phyloP scores from a whole-genome alignment of 2,888 invertebrate genomes.

The Cremastinae sp. region DNA sequence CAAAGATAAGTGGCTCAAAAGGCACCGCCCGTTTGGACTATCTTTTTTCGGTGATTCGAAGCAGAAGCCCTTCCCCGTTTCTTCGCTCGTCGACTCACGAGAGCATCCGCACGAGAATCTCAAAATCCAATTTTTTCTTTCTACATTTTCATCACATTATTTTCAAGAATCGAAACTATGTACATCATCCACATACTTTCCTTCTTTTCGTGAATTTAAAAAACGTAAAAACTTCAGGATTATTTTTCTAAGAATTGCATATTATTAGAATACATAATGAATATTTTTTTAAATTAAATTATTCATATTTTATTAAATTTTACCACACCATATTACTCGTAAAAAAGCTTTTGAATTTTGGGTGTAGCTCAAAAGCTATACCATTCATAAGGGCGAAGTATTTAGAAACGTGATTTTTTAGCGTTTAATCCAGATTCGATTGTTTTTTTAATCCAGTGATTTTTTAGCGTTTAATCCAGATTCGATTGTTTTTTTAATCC shows the following conservation, averaged over 20 bases:
- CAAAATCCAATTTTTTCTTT: neutral
- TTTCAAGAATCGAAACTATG: neutral
- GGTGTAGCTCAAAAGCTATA: too few relatives aligned
- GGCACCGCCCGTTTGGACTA: conserved; percentile 71
- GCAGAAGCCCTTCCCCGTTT: conserved; percentile 69
- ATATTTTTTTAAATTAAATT: conserved; percentile 2
- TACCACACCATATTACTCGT: too few relatives aligned
- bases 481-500: conserved; percentile 1
- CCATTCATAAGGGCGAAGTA: too few relatives aligned
- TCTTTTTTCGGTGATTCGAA: conserved; percentile 69
- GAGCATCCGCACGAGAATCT: conserved; percentile 19
- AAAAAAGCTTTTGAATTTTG: too few relatives aligned
- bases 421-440: neutral
- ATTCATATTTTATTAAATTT: too few relatives aligned
- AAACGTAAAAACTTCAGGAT: too few relatives aligned
- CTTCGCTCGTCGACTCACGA: conserved; percentile 61
- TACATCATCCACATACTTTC: too few relatives aligned
- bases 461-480: neutral
- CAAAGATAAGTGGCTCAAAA: conserved; percentile 64
- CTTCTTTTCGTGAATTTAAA: too few relatives aligned
- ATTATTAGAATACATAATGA: too few relatives aligned
- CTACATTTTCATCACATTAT: neutral
- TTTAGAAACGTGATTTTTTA: too few relatives aligned
- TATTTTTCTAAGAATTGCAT: too few relatives aligned
- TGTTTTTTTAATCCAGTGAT: conserved; percentile 7